These are phyloP conservation scores for Eilema depressum DNA, from an alignment of 2,888 invertebrate genomes.

Conservation along the genomic window DNA sequence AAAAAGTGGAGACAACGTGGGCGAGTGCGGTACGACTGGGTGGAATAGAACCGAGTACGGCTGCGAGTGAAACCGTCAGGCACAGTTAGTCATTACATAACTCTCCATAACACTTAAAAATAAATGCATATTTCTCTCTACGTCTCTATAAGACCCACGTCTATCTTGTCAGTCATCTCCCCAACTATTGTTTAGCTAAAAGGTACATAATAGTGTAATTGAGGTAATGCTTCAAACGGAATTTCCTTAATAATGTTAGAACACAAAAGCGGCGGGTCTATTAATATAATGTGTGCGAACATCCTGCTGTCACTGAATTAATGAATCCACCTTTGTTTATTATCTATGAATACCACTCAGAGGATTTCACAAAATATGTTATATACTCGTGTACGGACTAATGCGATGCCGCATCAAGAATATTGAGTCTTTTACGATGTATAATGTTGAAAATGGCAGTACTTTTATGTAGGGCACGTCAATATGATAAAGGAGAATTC, in stretches of 20 bases:
- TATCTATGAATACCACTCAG: constrained; percentile 49
- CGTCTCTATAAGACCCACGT: not conserved
- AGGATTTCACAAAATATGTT: constrained; percentile 49
- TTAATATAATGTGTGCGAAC: constrained; percentile 48
- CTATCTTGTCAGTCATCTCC: constrained; percentile 10
- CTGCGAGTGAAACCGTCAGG: too few species aligned
- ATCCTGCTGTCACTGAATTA: constrained; percentile 50
- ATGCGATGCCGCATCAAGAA: constrained; percentile 11
- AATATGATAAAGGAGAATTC: not conserved
- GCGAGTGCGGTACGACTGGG: too few species aligned
- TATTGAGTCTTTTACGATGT: constrained; percentile 1
- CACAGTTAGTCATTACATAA: not conserved
- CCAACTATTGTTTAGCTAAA: constrained; percentile 31
- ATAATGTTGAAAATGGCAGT: constrained; percentile 5
- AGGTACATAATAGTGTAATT: constrained; percentile 39
- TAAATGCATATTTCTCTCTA: constrained; percentile 3
- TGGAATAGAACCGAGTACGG: too few species aligned
- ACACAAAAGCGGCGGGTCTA: constrained; percentile 39
- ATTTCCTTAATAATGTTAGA: constrained; percentile 49
- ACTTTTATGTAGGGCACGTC: not conserved
- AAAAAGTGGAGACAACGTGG: too few species aligned
- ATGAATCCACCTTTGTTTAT: constrained; percentile 56
- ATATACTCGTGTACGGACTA: constrained; percentile 26
- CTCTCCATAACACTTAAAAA: not conserved
- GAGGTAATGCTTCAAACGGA: constrained; percentile 39